Evolutionary conservation across 1,140 invertebrate species (phyloP).

Genomic region (Phocides pigmalion): DNA sequence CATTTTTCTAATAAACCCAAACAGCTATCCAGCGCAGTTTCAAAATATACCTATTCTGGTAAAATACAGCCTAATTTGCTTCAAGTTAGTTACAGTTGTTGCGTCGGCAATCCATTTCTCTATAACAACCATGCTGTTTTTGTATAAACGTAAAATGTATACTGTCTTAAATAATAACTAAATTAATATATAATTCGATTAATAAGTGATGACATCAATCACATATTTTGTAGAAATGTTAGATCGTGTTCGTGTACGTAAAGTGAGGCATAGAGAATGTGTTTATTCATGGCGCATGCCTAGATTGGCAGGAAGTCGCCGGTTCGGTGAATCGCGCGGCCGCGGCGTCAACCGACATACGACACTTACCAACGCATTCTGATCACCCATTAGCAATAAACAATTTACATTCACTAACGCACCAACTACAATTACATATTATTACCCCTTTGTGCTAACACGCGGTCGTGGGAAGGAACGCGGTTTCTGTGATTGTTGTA

Average conservation of each 20-base stretch:
- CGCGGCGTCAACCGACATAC: constrained; percentile 54
- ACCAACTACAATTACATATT: constrained; percentile 35
- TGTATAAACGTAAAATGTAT: neutral
- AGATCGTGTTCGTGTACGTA: constrained; percentile 25
- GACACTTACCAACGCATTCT: constrained; percentile 61
- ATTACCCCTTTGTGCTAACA: constrained; percentile 23
- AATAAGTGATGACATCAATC: constrained; percentile 10
- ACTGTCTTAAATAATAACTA: neutral
- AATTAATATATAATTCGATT: neutral
- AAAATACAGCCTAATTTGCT: no score
- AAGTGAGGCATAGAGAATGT: constrained; percentile 35
- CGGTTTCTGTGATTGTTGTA: constrained; percentile 16
- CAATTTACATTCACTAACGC: constrained; percentile 41
- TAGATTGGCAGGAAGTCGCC: constrained; percentile 63
- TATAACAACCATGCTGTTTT: neutral
- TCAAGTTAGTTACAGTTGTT: no score
- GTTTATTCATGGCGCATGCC: constrained; percentile 66
- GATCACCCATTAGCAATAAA: constrained; percentile 57
- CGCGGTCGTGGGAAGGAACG: constrained; percentile 22
- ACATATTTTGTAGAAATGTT: constrained; percentile 30
- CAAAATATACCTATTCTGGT: no score
- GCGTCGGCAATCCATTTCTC: no score
- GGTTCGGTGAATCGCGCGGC: constrained; percentile 65
- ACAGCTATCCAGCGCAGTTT: no score
- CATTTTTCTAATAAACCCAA: no score